phyloP scores from a whole-genome alignment of 2,113 vertebrate species.

The Falco punctatus region DNA sequence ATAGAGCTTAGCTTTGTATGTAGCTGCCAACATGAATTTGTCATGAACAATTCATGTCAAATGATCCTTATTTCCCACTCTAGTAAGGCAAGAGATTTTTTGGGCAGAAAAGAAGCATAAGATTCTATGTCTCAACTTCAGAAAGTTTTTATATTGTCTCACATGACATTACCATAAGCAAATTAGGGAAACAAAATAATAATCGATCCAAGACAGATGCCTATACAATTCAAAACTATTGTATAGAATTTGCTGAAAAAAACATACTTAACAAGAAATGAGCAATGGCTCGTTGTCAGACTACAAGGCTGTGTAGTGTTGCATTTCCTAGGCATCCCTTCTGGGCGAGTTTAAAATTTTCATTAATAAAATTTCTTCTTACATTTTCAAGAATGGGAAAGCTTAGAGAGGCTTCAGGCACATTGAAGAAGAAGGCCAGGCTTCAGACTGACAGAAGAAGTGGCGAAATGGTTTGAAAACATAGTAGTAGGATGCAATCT shows the following conservation, averaged over 20 bases:
- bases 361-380: not conserved
- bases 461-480: not conserved
- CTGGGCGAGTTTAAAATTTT: not conserved
- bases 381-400: not conserved
- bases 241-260: not conserved
- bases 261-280: not conserved
- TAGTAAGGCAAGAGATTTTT: not conserved
- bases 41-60: not conserved
- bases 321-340: not conserved
- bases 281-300: not conserved
- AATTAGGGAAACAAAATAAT: not conserved
- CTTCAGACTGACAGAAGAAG: not conserved
- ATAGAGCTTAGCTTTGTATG: not conserved
- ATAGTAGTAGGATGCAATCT: not conserved
- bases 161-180: not conserved
- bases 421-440: not conserved
- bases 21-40: conserved; percentile 10
- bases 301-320: not conserved
- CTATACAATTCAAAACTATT: not conserved
- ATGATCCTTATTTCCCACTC: not conserved
- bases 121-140: not conserved
- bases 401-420: not conserved
- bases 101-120: not conserved
- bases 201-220: not conserved
- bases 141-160: not conserved